Evolutionary conservation across 2,888 invertebrate species (phyloP).

Genomic region (Eupeodes latifasciatus): DNA sequence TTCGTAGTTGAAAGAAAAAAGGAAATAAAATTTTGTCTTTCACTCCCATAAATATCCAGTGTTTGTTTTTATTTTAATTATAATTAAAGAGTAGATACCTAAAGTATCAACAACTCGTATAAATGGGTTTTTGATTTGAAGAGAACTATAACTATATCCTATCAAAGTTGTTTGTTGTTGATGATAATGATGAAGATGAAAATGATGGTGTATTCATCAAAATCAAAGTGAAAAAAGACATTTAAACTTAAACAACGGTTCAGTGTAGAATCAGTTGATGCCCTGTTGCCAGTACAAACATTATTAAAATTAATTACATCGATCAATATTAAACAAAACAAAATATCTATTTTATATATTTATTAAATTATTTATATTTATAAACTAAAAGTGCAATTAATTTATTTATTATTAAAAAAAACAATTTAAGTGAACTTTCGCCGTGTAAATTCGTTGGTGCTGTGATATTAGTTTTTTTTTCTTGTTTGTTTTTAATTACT

Average conservation of each 20-base stretch:
- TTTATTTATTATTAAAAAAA: conserved; percentile 21
- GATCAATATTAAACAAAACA: not conserved
- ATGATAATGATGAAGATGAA: no score
- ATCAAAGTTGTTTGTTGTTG: not conserved
- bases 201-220: conserved; percentile 12
- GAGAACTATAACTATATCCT: not conserved
- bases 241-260: not conserved
- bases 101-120: not conserved
- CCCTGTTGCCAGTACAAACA: not conserved
- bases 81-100: conserved; percentile 11
- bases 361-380: not conserved
- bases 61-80: not conserved
- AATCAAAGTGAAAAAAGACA: conserved; percentile 10
- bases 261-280: no score
- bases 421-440: not conserved
- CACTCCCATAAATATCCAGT: not conserved
- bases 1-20: conserved; percentile 8
- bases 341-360: not conserved
- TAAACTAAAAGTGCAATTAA: not conserved
- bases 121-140: conserved; percentile 31
- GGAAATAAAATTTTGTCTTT: not conserved
- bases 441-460: not conserved
- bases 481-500: no score
- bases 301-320: not conserved
- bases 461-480: conserved; percentile 59